Percentiles rank a stretch among this genome's conserved stretches.
phyloP scores from a whole-genome alignment of 1,140 invertebrate genomes.

The Cotesia vestalis region DNA sequence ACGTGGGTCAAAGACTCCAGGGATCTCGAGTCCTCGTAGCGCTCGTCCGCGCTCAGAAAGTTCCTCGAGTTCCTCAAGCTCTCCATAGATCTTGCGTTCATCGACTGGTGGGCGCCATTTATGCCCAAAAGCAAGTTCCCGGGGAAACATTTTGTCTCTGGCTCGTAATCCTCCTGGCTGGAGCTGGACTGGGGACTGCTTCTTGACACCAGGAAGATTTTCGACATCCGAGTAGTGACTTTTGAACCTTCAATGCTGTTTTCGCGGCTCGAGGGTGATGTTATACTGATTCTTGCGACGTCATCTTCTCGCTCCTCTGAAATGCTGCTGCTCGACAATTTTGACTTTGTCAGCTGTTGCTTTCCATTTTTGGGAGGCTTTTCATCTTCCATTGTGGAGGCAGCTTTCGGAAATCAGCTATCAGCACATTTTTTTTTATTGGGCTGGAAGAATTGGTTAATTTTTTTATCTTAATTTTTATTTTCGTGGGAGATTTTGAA shows the following conservation, averaged over 20 bases:
- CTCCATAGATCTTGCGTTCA: constrained; percentile 73
- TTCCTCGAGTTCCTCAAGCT: constrained; percentile 66
- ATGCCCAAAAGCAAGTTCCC: constrained; percentile 68
- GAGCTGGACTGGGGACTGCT: constrained; percentile 76
- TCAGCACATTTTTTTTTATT: too few species aligned
- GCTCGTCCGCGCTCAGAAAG: constrained; percentile 58
- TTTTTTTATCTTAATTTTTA: too few species aligned
- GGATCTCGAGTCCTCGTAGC: constrained; percentile 58
- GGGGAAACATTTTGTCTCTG: constrained; percentile 61
- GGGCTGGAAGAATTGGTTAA: too few species aligned
- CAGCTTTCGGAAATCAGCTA: background rate
- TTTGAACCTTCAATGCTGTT: background rate
- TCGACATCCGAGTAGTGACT: constrained; percentile 42
- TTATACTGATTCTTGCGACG: constrained; percentile 22
- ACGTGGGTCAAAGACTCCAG: constrained; percentile 64
- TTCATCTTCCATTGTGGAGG: constrained; percentile 5
- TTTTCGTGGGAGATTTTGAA: too few species aligned
- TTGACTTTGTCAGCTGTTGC: background rate
- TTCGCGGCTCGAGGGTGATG: background rate
- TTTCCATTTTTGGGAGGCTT: background rate
- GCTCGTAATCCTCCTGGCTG: constrained; percentile 75
- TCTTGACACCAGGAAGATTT: constrained; percentile 66
- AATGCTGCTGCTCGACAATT: background rate
- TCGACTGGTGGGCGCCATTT: constrained; percentile 63
- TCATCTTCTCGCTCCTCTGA: constrained; percentile 15